Evolutionary conservation across 1,140 invertebrate genomes (phyloP).

Genomic region (Vollenhovia emeryi): DNA sequence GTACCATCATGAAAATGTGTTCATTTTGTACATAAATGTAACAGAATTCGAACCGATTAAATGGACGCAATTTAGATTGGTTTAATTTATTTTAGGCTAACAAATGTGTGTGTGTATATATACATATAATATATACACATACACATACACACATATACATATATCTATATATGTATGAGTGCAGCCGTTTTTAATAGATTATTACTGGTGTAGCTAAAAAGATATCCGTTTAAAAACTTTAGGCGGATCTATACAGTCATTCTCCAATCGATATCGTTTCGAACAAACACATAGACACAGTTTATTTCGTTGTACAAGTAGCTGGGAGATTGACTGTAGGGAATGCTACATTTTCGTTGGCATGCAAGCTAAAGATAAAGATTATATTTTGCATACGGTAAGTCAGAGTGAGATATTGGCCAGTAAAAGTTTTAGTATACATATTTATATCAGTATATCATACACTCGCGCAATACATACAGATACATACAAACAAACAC

Average conservation of each 20-base stretch:
- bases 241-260: neutral
- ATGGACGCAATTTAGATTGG: neutral
- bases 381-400: neutral
- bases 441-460: neutral
- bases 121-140: too few relatives aligned
- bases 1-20: slow-evolving; percentile 67
- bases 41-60: neutral
- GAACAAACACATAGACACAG: neutral
- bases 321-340: neutral
- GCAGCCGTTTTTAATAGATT: neutral
- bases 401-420: slow-evolving; percentile 13
- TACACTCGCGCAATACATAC: neutral
- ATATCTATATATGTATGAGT: neutral
- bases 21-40: slow-evolving; percentile 65
- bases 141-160: neutral
- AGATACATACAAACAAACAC: neutral
- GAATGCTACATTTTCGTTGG: neutral
- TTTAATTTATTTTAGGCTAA: slow-evolving; percentile 31
- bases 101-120: neutral
- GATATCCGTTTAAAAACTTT: neutral
- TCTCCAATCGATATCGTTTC: neutral
- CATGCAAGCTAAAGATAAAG: neutral
- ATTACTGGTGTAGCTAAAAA: neutral
- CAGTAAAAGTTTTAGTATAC: slow-evolving; percentile 10
- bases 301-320: neutral